Base-by-base conservation (phyloP, 2,797 vertebrate genomes). In the Neopelma chrysocephalum region DNA sequence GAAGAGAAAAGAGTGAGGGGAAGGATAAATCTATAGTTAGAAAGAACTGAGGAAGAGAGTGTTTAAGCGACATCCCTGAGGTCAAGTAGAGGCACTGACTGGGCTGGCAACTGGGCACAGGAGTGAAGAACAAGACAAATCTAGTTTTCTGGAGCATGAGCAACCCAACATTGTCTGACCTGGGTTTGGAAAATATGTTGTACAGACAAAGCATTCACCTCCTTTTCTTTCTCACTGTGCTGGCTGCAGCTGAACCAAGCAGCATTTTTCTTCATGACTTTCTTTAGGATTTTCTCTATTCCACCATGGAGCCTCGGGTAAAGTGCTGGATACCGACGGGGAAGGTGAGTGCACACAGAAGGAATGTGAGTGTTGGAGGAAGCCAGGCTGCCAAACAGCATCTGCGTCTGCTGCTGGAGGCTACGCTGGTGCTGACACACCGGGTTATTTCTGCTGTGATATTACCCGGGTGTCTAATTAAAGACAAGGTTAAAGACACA, bases 401-500 rank as follows among this genome's bases (percentile, higher is more conserved):
- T 86, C 91, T 91, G 72, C 0, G 6, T 26, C 70, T 76, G 0
- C 82, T 82, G 73, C 77, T 95, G 87, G 62, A 36, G 93, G 70
- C 48, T 40, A 15, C 0, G 0, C 18, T n/a, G 69, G 19, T 75
- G 91, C 93, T 96, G 93, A 94, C 93, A 94, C 80, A 26, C 51
- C 1, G 3, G 58, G 85, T 92, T 96, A 94, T 96, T 96, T 96
- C 93, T 96, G 93, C 86, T 50, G 43, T 53, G 85, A 62, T 92
- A 61, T 73, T 89, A 96, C 36, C 43, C 29, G 1, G 4, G 73
- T 70, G 73, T 87, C 90, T 91, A 96, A 96, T 96, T 97, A 97
- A 96, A 95, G 94, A 79, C 81, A 82, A 89, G 93, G 92, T 94
- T 93, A 94, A 87, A 94, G 45, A 84, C 27, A 69, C 51, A 60